Percentiles rank a stretch among this genome's conserved stretches.
Evolutionary conservation across 2,113 vertebrate genomes (phyloP).

Genomic region (Falcunculus frontatus): DNA sequence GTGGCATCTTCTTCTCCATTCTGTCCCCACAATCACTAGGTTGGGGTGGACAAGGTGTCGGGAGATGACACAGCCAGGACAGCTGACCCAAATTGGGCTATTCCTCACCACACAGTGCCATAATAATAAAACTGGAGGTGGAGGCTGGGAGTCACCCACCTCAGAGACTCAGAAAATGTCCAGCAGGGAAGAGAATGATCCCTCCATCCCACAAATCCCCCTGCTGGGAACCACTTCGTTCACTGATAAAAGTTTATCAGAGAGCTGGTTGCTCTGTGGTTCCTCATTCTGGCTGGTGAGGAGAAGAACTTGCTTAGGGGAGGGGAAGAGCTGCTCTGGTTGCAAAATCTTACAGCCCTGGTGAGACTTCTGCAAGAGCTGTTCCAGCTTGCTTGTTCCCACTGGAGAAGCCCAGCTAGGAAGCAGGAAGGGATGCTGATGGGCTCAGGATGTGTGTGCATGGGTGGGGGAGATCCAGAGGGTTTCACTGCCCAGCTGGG

Average conservation of each 20-base stretch:
- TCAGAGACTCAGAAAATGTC: neutral
- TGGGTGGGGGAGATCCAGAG: neutral
- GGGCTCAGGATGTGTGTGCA: neutral
- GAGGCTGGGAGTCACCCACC: neutral
- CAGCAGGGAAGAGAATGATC: neutral
- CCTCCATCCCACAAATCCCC: neutral
- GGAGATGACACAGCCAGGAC: neutral
- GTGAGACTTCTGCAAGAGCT: neutral
- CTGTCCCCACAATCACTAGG: neutral
- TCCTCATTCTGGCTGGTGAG: fast-evolving
- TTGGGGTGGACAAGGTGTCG: neutral
- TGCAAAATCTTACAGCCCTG: neutral
- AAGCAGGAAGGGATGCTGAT: neutral
- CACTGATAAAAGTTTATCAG: neutral
- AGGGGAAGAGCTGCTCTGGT: neutral
- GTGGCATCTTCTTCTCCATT: neutral
- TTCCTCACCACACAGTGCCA: neutral
- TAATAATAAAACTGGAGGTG: neutral
- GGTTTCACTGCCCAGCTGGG: neutral
- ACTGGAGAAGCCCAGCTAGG: neutral
- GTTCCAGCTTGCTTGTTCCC: neutral
- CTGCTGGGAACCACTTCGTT: neutral
- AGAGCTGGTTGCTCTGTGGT: neutral
- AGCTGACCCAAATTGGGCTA: neutral
- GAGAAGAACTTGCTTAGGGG: neutral